A percentile compares a stretch with the other conserved stretches of the same genome.
phyloP scores from a whole-genome alignment of 2,797 vertebrate genomes.

The Podarcis siculus region DNA sequence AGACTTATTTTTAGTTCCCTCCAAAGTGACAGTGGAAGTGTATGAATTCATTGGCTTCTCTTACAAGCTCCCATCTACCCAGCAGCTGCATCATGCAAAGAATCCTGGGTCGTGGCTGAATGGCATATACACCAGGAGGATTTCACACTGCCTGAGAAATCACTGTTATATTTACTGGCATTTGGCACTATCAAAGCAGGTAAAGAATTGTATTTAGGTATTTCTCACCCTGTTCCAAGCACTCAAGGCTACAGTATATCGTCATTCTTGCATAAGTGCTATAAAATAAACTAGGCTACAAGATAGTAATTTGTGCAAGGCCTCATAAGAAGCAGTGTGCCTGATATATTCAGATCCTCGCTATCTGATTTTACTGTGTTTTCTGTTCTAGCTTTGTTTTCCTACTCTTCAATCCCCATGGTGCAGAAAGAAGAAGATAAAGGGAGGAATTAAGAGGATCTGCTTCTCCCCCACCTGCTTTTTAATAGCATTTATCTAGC shows the following conservation, averaged over 20 bases:
- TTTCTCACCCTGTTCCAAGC: neutral
- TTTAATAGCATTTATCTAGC: neutral
- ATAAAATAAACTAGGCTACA: neutral
- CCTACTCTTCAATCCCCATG: neutral
- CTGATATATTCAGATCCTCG: neutral
- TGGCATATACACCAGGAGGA: neutral
- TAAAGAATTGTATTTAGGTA: neutral
- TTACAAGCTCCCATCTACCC: neutral
- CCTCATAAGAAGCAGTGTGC: neutral
- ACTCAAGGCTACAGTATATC: neutral
- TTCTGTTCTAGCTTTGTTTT: neutral
- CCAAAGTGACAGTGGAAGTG: neutral
- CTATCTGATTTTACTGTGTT: neutral
- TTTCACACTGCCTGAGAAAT: neutral
- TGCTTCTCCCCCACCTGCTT: neutral
- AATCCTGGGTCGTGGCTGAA: neutral
- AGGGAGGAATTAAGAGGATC: neutral
- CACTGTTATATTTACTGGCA: neutral
- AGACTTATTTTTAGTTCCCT: neutral
- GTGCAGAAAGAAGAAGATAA: neutral
- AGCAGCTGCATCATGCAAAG: neutral
- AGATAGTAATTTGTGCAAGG: neutral
- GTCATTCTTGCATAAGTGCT: neutral
- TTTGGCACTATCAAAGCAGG: neutral
- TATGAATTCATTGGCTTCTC: neutral